Evolutionary conservation across 2,113 vertebrate species (phyloP).

Genomic region (Maccullochella peelii): DNA sequence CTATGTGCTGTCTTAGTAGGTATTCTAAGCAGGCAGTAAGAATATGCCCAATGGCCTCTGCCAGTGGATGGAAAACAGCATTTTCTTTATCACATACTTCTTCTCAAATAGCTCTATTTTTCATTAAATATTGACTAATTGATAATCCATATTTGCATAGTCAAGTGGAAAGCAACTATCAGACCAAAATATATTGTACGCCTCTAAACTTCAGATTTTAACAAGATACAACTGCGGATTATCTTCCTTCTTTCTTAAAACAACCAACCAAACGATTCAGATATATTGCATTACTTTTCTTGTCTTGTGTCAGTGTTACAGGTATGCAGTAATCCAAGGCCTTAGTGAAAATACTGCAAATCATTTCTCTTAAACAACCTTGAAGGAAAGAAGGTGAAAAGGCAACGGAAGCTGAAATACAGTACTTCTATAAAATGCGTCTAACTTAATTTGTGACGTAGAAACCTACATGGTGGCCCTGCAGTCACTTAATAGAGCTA

Average conservation of each 20-base stretch:
- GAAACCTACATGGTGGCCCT: neutral
- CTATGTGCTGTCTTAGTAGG: neutral
- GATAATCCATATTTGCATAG: slow-evolving; percentile 17
- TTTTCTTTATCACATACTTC: neutral
- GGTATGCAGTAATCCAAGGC: neutral
- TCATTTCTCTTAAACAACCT: neutral
- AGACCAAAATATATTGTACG: neutral
- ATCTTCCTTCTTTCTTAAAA: slow-evolving; percentile 5
- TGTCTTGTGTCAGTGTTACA: neutral
- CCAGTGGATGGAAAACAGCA: neutral
- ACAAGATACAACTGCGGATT: neutral
- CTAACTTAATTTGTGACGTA: slow-evolving; percentile 13
- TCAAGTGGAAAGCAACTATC: slow-evolving; percentile 11
- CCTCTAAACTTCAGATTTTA: slow-evolving; percentile 26
- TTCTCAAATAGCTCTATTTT: neutral
- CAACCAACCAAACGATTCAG: neutral
- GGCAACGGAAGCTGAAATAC: neutral
- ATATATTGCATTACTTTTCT: neutral
- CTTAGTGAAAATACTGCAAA: neutral
- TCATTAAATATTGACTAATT: neutral
- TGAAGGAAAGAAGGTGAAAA: neutral
- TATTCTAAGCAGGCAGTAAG: neutral
- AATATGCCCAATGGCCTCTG: neutral
- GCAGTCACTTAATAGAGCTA: neutral
- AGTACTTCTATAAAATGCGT: neutral